Evolutionary conservation across 1,140 invertebrate genomes (phyloP).

Genomic region (Habropoda laboriosa): DNA sequence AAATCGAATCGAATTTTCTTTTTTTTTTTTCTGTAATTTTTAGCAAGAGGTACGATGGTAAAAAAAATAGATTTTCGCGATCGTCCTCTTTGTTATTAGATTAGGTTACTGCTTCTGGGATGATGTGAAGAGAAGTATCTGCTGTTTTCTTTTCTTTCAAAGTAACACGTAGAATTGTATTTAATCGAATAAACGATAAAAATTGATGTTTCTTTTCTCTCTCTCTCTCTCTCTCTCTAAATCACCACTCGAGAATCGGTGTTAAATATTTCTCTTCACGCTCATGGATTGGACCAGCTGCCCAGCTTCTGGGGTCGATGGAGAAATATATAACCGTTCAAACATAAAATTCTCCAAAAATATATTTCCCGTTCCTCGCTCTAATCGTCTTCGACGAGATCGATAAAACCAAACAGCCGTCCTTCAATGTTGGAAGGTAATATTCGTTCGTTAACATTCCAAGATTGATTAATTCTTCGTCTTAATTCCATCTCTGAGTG

Average conservation of each 20-base stretch:
- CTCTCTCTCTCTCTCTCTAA: too few species aligned
- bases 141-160: too few species aligned
- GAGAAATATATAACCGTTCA: slow-evolving; percentile 23
- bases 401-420: slow-evolving; percentile 25
- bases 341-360: slow-evolving; percentile 61
- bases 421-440: not conserved
- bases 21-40: not conserved
- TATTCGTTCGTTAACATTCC: too few species aligned
- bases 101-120: not conserved
- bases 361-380: slow-evolving; percentile 46
- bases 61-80: not conserved
- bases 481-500: too few species aligned
- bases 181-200: not conserved
- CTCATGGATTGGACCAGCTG: not conserved
- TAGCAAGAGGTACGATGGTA: not conserved
- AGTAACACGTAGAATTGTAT: too few species aligned
- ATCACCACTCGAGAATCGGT: not conserved
- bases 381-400: slow-evolving; percentile 18
- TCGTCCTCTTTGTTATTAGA: not conserved
- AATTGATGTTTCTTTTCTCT: not conserved
- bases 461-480: not conserved
- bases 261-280: not conserved
- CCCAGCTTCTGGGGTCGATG: slow-evolving; percentile 25
- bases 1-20: not conserved
- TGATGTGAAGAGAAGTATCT: too few species aligned